A percentile compares a stretch with the other conserved stretches of the same genome.
Evolutionary conservation across 2,888 invertebrate species (phyloP).

Genomic region (Monopis laevigella): DNA sequence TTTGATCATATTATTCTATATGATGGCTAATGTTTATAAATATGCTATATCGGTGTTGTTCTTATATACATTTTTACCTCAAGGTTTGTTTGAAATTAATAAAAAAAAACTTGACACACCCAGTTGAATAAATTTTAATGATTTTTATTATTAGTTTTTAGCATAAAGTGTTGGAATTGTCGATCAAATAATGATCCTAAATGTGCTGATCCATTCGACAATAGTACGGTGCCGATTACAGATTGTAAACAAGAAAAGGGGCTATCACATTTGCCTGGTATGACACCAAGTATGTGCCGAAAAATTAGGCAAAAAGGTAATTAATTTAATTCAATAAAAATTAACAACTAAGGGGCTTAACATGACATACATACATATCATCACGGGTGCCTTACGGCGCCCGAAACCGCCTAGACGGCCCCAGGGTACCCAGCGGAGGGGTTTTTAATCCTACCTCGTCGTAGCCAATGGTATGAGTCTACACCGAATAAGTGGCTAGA

Average conservation of each 20-base stretch:
- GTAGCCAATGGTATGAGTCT: no score
- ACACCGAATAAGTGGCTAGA: no score
- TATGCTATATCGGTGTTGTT: neutral
- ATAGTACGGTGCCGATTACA: constrained; percentile 84
- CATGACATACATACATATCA: no score
- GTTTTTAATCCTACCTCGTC: no score
- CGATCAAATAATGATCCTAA: constrained; percentile 89
- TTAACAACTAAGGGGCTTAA: no score
- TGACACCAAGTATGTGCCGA: constrained; percentile 85
- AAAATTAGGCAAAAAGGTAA: constrained; percentile 91
- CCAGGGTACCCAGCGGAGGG: no score
- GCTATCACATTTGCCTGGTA: constrained; percentile 73
- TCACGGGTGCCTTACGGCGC: no score
- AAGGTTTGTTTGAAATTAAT: neutral
- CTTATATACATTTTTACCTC: neutral
- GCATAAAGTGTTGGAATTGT: constrained; percentile 92
- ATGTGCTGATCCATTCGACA: constrained; percentile 93
- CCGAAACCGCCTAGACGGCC: no score
- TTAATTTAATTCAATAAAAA: no score
- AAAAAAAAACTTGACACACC: constrained; percentile 33
- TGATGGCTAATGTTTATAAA: neutral
- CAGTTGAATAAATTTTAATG: constrained; percentile 21
- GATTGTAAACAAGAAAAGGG: constrained; percentile 75
- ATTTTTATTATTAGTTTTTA: constrained; percentile 53
- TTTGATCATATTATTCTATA: no score